Conservation (phyloP, 2,888 invertebrate genomes). For the Hirtodrosophila trivittata region DNA sequence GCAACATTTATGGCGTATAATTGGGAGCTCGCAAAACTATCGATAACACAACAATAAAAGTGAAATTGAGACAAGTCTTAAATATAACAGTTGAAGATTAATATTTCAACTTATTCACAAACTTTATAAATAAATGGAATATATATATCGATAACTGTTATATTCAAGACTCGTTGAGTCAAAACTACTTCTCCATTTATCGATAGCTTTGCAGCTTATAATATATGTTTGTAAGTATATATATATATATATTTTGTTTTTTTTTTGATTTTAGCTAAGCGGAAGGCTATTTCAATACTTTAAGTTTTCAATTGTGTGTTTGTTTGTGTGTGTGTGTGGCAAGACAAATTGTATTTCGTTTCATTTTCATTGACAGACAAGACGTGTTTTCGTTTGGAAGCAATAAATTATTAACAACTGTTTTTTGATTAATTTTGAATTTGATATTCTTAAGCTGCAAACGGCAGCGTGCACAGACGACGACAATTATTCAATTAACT, state of each 20-base stretch:
- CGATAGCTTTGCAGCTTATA: neutral
- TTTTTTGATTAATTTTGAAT: constrained; percentile 21
- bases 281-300: constrained; percentile 30
- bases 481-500: constrained; percentile 8
- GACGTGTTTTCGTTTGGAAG: constrained; percentile 28
- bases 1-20: constrained; percentile 26
- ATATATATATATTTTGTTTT: neutral
- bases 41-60: too few relatives aligned
- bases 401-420: constrained; percentile 40
- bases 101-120: too few relatives aligned
- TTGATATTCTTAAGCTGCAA: constrained; percentile 9
- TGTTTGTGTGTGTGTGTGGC: too few relatives aligned
- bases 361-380: constrained; percentile 16
- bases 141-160: too few relatives aligned
- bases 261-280: constrained; percentile 24
- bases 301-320: too few relatives aligned
- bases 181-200: too few relatives aligned
- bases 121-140: too few relatives aligned
- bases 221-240: neutral
- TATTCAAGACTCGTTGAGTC: too few relatives aligned
- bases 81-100: too few relatives aligned
- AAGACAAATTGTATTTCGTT: constrained; percentile 36
- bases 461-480: neutral
- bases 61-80: too few relatives aligned
- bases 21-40: neutral